Base-by-base conservation (phyloP, 2,797 vertebrate species). In the Momotus momota region DNA sequence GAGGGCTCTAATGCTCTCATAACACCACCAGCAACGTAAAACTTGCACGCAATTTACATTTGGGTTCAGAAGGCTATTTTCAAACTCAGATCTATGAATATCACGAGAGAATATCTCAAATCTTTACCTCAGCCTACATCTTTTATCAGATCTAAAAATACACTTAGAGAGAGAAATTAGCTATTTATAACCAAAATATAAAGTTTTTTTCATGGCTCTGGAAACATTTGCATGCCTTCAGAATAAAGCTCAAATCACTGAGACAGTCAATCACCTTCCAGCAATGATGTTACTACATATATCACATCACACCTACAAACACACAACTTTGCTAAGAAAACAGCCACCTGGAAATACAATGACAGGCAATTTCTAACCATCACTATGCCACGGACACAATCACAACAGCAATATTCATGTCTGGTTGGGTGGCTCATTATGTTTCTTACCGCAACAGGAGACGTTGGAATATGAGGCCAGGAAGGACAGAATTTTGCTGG, bases 401-500 rank as follows among this genome's bases (percentile, higher is more conserved):
- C 35, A 15, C 6, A 84, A 5, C 21, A 88, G 35, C 65, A 77
- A 74, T 33, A 18, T 7, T 25, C 74, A 18, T 35, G 29, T 21
- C 6, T 54, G 65, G 7, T 29, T 10, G 2, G 31, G 4, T 25
- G 33, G 27, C 51, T 33, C 51, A 31, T 33, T 12, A 9, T 14
- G 17, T 40, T 65, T 33, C 72, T 49, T 12, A 6, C 14, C 20
- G 69, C 2, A 0, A 25, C 0, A 40, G 17, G 26, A 72, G 67
- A 21, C 2, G 2, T 4, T 45, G 62, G 54, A 66, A 21, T 7
- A 35, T 0, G 1, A 88, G 60, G 88, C 73, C 88, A 90, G 80
- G 71, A 88, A 92, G 77, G 74, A 57, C 17, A 60, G 8, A 40
- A 35, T 80, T 91, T 40, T 90, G 80, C 94, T 90, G 51, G 46